Conservation (phyloP, 1,140 invertebrate species). For the Megathymus violae region DNA sequence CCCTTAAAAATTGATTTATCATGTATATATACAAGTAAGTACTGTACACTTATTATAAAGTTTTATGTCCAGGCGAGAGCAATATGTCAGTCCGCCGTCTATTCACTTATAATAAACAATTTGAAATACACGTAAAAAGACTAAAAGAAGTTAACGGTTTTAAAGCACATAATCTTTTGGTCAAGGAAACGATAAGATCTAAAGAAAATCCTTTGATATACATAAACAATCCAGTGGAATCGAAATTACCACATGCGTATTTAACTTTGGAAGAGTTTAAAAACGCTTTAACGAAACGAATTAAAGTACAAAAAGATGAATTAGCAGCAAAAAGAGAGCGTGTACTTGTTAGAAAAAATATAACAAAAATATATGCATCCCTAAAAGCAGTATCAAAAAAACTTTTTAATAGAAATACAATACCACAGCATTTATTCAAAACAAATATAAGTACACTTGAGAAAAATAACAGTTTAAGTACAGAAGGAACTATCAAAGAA, state of each 20-base stretch:
- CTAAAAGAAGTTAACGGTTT: conserved; percentile 70
- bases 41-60: too few relatives aligned
- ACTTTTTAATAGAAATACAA: not conserved
- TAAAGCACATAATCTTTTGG: conserved; percentile 63
- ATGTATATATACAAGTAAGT: too few relatives aligned
- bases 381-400: not conserved
- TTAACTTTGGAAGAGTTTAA: conserved; percentile 66
- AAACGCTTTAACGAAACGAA: conserved; percentile 47
- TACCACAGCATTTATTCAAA: not conserved
- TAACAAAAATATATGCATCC: not conserved
- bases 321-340: not conserved
- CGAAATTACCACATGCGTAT: conserved; percentile 62
- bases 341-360: not conserved
- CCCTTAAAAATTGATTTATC: too few relatives aligned
- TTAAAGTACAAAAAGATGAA: conserved; percentile 37
- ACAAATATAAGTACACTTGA: not conserved
- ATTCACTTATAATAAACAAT: conserved; percentile 36
- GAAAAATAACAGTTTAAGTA: not conserved
- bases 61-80: conserved; percentile 31
- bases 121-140: conserved; percentile 61
- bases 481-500: not conserved
- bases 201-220: conserved; percentile 55
- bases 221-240: conserved; percentile 72
- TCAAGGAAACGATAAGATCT: conserved; percentile 39
- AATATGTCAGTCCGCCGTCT: conserved; percentile 34